A percentile compares a stretch with the other conserved stretches of the same genome.
Conservation (phyloP, 2,797 vertebrate species). For the Crocodylus rhombifer region DNA sequence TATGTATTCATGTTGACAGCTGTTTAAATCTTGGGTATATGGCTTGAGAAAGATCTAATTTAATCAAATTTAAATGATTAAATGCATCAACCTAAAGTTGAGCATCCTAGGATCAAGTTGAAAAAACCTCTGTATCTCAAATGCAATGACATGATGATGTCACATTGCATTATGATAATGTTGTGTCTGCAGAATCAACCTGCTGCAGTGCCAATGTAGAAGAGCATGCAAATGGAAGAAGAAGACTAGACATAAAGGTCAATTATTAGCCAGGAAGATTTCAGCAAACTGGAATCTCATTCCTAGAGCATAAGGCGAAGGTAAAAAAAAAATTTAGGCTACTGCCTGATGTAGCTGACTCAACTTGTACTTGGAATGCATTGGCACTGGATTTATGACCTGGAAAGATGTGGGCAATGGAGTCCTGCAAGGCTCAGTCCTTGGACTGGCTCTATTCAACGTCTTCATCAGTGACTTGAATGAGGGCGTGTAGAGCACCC, state of each 20-base stretch:
- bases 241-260: neutral
- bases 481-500: too few relatives aligned
- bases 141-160: neutral
- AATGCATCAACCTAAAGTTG: neutral
- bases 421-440: too few relatives aligned
- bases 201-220: neutral
- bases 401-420: neutral
- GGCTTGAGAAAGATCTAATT: neutral
- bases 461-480: too few relatives aligned
- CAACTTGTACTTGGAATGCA: neutral
- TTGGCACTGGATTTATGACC: neutral
- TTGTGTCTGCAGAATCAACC: neutral
- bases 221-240: neutral
- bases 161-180: neutral
- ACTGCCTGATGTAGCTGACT: neutral
- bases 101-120: too few relatives aligned
- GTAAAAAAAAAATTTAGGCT: neutral
- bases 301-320: neutral
- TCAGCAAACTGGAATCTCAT: neutral
- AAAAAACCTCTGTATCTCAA: neutral
- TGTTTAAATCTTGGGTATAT: neutral
- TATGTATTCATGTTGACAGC: neutral
- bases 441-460: too few relatives aligned
- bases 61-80: neutral
- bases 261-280: neutral